Base-by-base conservation (phyloP, 2,113 vertebrate species). In the Polypterus bichir region DNA sequence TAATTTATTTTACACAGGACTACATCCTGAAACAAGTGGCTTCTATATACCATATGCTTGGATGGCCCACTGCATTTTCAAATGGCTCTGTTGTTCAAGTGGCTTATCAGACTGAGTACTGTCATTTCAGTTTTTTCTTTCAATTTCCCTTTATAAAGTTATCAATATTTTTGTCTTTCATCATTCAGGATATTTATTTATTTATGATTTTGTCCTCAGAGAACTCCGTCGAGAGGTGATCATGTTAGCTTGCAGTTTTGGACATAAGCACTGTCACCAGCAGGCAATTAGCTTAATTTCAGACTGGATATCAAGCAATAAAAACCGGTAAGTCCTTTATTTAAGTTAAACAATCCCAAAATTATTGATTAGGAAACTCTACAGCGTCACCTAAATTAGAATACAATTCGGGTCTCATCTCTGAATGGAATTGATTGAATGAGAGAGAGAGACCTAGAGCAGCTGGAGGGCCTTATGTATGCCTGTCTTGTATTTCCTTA, bases 301-400 rank as follows among this genome's bases (percentile, higher is more conserved):
- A 0, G 93, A 97, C 55, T 97, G 96, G 96, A 98, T 98, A 82
- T 94, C 93, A 65, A 97, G 93, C 83, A 97, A 97, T 72, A 92
- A 92, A 73, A 97, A 98, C 84, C 82, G 93, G 94, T 97, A 77
- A 62, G 55, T 49, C 47, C 47, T 57, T 8, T 6, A 47, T 10
- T 5, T 8, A 27, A 27, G 27, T 27, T 27, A 27, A 27, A 27
- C 27, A 27, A 27, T 27, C 27, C 27, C 27, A 27, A 27, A 27
- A 27, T 27, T 27, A 27, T 27, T 2, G 27, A 27, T 27, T 27
- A 27, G 27, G 27, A 27, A 27, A 27, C 27, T 27, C 27, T 27
- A 27, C 27, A 27, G 2, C 27, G 27, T 27, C 27, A 27, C 27
- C 27, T 27, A 27, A 27, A 27, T 27, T 27, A 27, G 27, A 27